Evolutionary conservation across 2,888 invertebrate genomes (phyloP), one percentile per base, ranked within the genome.

Genomic region (Apantesis nais): DNA sequence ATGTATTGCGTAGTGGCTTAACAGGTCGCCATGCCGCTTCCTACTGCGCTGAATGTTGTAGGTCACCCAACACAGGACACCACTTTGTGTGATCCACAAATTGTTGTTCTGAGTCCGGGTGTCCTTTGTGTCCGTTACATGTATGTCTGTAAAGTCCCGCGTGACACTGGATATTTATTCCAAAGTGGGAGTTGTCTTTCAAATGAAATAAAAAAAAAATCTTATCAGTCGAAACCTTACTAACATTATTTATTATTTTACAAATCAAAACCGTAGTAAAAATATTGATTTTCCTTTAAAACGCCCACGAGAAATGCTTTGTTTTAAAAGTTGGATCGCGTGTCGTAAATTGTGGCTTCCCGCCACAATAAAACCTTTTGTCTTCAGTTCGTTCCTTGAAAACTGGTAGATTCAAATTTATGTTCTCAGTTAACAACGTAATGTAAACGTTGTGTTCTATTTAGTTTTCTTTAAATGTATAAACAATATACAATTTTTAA

Each of bases 321-420:
- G 29, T 29, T 76, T 74, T 58, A 71, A 76, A 78, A 63, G 72
- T 65, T 61, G 63, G 66, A 77, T 80, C 81, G 79, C 80, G 81
- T 80, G 81, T 52, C 62, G 31, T 25, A 48, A 71, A 69, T 68
- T 75, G 74, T 78, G 55, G 73, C 67, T 69, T 77, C 72, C 62
- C 41, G 34, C 64, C 25, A 71, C 67, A 73, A 71, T 75, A 75
- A 78, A 80, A 77, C 66, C 66, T 74, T 76, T 73, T 74, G 71
- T 69, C 58, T 72, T 70, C 70, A n/a, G 65, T 66, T 52, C 62
- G 55, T 61, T 71, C 70, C 75, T 75, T 72, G 77, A 77, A 78
- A 78, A 67, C 62, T 37, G 25, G 66, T 73, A 69, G 69, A 74
- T 75, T 72, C 44, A 69, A 73, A 74, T 74, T 70, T 68, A 71